Conservation (phyloP, 2,113 vertebrate genomes). For the Sebastes fasciatus region DNA sequence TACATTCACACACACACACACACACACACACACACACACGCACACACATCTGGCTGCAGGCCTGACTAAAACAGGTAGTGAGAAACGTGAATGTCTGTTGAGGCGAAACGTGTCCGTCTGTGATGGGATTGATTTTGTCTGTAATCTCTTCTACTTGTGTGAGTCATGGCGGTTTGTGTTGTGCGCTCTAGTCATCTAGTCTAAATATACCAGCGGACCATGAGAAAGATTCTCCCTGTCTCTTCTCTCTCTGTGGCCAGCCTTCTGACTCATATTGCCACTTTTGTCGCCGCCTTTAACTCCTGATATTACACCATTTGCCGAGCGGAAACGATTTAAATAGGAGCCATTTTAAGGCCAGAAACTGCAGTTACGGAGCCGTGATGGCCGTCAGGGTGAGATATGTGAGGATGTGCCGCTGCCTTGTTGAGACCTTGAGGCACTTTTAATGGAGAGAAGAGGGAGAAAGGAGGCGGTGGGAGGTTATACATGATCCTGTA, state of each 20-base stretch:
- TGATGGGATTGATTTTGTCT: conserved; percentile 47
- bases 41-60: conserved; percentile 47
- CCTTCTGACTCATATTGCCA: conserved; percentile 54
- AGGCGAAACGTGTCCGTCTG: conserved; percentile 52
- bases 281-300: conserved; percentile 40
- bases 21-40: conserved; percentile 1
- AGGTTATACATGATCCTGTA: conserved; percentile 31
- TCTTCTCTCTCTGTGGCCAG: conserved; percentile 28
- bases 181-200: conserved; percentile 51
- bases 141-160: conserved; percentile 52
- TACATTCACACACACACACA: background rate
- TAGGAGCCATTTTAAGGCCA: conserved; percentile 61
- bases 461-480: conserved; percentile 48
- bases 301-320: conserved; percentile 54
- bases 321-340: conserved; percentile 38
- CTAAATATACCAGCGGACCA: conserved; percentile 72
- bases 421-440: conserved; percentile 59
- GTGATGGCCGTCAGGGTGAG: conserved; percentile 43
- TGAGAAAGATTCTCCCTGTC: conserved; percentile 64
- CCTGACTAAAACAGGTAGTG: conserved; percentile 67
- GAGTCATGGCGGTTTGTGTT: conserved; percentile 74
- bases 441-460: conserved; percentile 52
- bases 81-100: conserved; percentile 51
- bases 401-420: conserved; percentile 13
- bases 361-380: conserved; percentile 38